Conservation (phyloP, 2,113 vertebrate genomes). For the Notothenia coriiceps region DNA sequence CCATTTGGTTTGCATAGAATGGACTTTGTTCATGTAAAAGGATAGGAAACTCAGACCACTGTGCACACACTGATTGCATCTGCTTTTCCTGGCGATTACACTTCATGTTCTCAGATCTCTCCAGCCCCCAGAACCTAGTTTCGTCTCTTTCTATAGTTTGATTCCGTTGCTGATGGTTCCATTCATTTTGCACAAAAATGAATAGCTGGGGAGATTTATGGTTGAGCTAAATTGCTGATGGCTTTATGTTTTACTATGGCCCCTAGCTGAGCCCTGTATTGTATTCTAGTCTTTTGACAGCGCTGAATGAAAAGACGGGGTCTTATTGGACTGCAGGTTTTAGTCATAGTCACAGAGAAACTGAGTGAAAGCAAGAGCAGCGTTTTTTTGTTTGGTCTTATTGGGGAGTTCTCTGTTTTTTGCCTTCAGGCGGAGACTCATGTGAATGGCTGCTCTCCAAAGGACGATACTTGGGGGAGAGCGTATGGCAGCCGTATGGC, state of each 20-base stretch:
- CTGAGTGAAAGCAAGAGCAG: conserved; percentile 18
- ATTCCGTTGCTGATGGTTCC: conserved; percentile 55
- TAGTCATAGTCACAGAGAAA: conserved; percentile 20
- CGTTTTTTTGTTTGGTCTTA: conserved; percentile 23
- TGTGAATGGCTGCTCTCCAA: conserved; percentile 96
- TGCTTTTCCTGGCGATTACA: conserved; percentile 43
- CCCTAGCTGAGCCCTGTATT: conserved; percentile 42
- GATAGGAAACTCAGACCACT: conserved; percentile 6
- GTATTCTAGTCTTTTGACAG: conserved; percentile 41
- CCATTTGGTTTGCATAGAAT: conserved; percentile 10
- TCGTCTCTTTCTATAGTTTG: conserved; percentile 22
- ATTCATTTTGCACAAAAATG: conserved; percentile 60
- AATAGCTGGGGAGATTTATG: conserved; percentile 51
- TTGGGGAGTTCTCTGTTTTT: conserved; percentile 47
- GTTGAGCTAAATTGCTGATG: conserved; percentile 49
- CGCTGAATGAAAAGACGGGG: conserved; percentile 47
- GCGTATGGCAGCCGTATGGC: conserved; percentile 97
- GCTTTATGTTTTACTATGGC: conserved; percentile 47
- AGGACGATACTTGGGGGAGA: conserved; percentile 95
- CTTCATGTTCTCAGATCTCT: conserved; percentile 23
- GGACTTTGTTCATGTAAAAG: conserved; percentile 17
- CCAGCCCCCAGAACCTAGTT: conserved; percentile 35
- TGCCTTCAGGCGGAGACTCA: conserved; percentile 89
- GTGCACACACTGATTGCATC: conserved; percentile 44
- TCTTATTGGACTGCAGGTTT: conserved; percentile 39